Conservation (phyloP, 2,888 invertebrate genomes). For the Stratiomys singularior region DNA sequence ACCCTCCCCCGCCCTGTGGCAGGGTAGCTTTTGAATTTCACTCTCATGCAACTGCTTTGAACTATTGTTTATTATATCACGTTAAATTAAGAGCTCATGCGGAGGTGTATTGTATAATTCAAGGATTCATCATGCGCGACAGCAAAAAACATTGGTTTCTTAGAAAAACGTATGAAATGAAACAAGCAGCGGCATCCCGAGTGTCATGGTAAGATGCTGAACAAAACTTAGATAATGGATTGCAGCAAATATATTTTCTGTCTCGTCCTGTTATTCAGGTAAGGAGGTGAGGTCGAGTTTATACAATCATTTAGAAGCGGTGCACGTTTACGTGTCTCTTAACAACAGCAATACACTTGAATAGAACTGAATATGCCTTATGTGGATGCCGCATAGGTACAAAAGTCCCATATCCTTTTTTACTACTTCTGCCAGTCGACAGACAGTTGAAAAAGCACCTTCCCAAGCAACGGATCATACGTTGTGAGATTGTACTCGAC, state of each 20-base stretch:
- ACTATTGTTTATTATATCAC: too few species aligned
- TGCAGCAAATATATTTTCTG: slow-evolving; percentile 47
- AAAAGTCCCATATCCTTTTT: slow-evolving; percentile 21
- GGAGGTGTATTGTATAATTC: neutral
- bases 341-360: neutral
- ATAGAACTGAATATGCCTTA: neutral
- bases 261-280: neutral
- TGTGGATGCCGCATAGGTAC: neutral
- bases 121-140: slow-evolving; percentile 11
- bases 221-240: slow-evolving; percentile 49
- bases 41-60: too few species aligned
- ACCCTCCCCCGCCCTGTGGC: too few species aligned
- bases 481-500: slow-evolving; percentile 8
- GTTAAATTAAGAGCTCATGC: too few species aligned
- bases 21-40: too few species aligned
- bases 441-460: neutral
- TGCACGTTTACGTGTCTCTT: slow-evolving; percentile 22
- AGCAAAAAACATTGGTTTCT: slow-evolving; percentile 7
- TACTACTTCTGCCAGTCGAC: slow-evolving; percentile 6
- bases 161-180: slow-evolving; percentile 12
- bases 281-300: too few species aligned
- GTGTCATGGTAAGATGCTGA: slow-evolving; percentile 49
- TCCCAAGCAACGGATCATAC: slow-evolving; percentile 5
- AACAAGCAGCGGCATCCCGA: slow-evolving; percentile 22
- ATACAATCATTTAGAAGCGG: slow-evolving; percentile 29